These are phyloP conservation scores for Saccostrea glomerata DNA, from an alignment of 1,140 invertebrate genomes.

Conservation along the genomic window DNA sequence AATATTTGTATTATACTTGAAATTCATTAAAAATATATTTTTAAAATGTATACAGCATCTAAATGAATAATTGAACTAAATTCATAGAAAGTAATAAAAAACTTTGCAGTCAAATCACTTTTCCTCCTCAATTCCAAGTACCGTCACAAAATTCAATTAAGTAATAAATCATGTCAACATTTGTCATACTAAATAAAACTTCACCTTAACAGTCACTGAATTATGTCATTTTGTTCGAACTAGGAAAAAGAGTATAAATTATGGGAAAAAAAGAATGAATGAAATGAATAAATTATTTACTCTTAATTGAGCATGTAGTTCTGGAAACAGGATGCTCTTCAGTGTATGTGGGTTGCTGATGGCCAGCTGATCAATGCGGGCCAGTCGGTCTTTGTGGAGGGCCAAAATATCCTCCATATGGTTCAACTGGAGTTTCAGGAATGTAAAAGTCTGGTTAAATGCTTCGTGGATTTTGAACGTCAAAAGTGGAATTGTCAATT, in stretches of 20 bases:
- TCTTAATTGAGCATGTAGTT: slow-evolving; percentile 43
- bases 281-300: slow-evolving; percentile 21
- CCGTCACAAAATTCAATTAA: background rate
- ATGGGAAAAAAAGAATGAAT: too few relatives aligned
- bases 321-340: slow-evolving; percentile 40
- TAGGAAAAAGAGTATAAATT: too few relatives aligned
- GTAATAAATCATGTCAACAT: background rate
- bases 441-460: slow-evolving; percentile 71
- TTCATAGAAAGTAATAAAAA: too few relatives aligned
- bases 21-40: too few relatives aligned
- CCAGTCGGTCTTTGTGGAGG: slow-evolving; percentile 13
- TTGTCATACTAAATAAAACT: background rate
- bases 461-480: slow-evolving; percentile 72
- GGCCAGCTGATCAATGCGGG: slow-evolving; percentile 12
- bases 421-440: slow-evolving; percentile 64
- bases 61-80: too few relatives aligned
- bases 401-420: slow-evolving; percentile 68
- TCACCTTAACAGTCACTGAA: background rate
- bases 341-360: slow-evolving; percentile 29
- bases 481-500: slow-evolving; percentile 71
- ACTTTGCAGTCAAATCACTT: background rate
- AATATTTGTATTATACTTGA: too few relatives aligned
- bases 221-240: too few relatives aligned
- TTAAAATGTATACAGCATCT: too few relatives aligned
- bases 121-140: background rate